Base-by-base conservation (phyloP, 2,888 invertebrate species). In the Platycheirus rosarum region DNA sequence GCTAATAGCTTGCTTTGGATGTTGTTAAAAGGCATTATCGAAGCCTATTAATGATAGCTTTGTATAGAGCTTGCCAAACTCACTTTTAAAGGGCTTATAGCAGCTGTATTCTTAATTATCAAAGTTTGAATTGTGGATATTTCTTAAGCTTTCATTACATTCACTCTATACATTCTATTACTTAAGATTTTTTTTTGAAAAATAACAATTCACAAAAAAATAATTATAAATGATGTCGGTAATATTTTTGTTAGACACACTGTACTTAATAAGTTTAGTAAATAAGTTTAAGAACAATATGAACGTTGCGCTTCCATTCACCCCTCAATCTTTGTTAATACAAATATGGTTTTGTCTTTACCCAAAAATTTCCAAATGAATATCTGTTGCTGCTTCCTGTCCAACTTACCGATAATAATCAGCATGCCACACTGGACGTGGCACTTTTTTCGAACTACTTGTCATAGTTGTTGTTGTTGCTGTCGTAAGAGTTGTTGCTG, bases 381-480 rank as follows among this genome's bases (percentile, higher is more conserved):
- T 14, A 16, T 20, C 35, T 29, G 14, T 14, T 32, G 65, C 65
- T 63, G 65, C 57, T 57, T 35, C 44, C 40, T 57, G 8, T 77
- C 23, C 35, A 76, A 91, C 93, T 93, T 93, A 93, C 93, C 93
- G 92, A 88, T 92, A 91, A 89, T 92, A 93, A 91, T 93, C 93
- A 89, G 92, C 92, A 89, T 92, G 93, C 93, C 93, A 93, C 90
- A 93, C 92, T 88, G 93, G 90, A 85, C 90, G 90, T 85, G 88
- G 85, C 76, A 85, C 85, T 76, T 80, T 85, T 65, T 66, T 84
- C 35, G 84, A 84, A 60, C 65, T 84, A 84, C 84, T 84, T 74
- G 87, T 85, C 42, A 87, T 85, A 70, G 88, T 87, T 49, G 86
- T 87, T 20, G 92, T 92, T 86, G 92, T 88, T 49, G 87, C 87